Base-by-base conservation (phyloP, 2,113 vertebrate genomes). In the Caloenas nicobarica region DNA sequence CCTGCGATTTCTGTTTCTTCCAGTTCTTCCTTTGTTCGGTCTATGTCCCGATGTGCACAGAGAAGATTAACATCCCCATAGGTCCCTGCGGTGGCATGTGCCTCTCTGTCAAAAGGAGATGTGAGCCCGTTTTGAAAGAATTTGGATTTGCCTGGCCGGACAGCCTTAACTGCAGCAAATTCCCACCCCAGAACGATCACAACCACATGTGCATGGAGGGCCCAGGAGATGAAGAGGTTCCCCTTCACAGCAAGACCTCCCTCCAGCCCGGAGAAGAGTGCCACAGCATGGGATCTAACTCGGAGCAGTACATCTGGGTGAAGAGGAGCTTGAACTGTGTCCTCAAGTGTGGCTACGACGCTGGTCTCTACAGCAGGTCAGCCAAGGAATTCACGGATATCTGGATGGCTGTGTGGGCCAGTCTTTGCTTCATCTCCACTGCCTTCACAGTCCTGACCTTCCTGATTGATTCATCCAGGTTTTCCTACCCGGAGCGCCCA, bases 141-240 rank as follows among this genome's bases (percentile, higher is more conserved):
- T 99, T 99, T 88, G 99, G 99, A 31, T 99, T 99, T 93, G 98
- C 98, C 64, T 99, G 99, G 99, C 99, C 99, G 0, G 99, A 99
- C 86, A 98, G 98, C 79, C 97, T 99, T 16, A 99, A 99, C 98
- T 99, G 99, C 98, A 99, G 99, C 97, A 99, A 98, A 68, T 99
- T 99, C 95, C 99, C 99, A 5, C 99, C 99, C 4, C 99, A 99
- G 96, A 99, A 99, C 6, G 99, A 99, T 97, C 99, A 99, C 97
- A 99, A 99, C 96, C 99, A 99, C 97, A 99, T 99, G 99, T 99
- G 99, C 91, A 99, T 99, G 99, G 99, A 99, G 94, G 99, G 99
- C 24, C 99, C 99, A 0, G 98, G 98, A 7, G 99, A 99, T 0
- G 99, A 99, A 93, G 99, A 99, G 46, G 97, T 98, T 6, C 98